Conservation (phyloP, 1,140 invertebrate genomes). For the Cheumatopsyche charites region DNA sequence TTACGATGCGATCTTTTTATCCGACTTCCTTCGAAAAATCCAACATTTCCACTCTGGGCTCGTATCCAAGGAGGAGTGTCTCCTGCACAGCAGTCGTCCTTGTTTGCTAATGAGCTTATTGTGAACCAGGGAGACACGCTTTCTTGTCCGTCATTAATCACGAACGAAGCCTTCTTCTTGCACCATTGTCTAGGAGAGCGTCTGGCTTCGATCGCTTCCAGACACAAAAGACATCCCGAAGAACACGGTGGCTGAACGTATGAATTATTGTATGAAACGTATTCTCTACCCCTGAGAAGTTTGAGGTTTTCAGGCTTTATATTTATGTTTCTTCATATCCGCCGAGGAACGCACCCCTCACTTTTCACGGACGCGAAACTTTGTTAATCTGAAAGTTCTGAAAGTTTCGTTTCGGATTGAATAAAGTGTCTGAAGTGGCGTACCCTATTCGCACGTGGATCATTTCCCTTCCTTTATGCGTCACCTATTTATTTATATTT, state of each 20-base stretch:
- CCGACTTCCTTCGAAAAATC: too few relatives aligned
- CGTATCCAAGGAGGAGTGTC: not conserved
- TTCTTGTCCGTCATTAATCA: conserved; percentile 37
- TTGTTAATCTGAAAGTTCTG: conserved; percentile 26
- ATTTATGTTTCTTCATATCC: not conserved
- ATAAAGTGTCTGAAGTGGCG: conserved; percentile 10
- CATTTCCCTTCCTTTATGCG: not conserved
- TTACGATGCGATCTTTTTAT: too few relatives aligned
- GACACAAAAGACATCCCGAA: conserved; percentile 2
- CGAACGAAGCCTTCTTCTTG: conserved; percentile 14
- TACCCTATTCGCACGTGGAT: not conserved
- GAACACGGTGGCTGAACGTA: not conserved
- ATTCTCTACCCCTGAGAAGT: not conserved
- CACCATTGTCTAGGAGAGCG: not conserved
- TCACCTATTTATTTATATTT: not conserved
- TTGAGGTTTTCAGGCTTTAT: conserved; percentile 1
- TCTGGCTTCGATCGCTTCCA: conserved; percentile 10
- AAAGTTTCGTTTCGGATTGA: conserved; percentile 22
- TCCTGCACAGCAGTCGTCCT: not conserved
- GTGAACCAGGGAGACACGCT: conserved; percentile 9
- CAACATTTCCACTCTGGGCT: not conserved
- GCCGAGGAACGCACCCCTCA: not conserved
- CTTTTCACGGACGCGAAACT: not conserved
- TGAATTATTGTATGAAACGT: too few relatives aligned
- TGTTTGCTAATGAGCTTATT: conserved; percentile 40